Base-by-base conservation (phyloP, 2,113 vertebrate species). In the Herpetotheres cachinnans region DNA sequence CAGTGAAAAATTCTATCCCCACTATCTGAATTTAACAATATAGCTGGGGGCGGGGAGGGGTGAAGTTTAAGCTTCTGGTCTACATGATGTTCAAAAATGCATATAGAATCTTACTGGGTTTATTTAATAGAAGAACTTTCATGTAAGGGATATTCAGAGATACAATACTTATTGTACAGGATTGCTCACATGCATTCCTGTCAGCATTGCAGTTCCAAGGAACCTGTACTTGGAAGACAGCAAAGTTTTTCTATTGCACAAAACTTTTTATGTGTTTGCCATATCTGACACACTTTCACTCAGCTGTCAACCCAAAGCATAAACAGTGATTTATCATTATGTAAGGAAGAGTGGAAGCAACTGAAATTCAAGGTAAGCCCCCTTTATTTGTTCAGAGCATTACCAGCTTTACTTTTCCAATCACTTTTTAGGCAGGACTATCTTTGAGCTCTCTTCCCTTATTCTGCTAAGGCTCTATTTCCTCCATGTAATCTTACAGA, bases 381-480 rank as follows among this genome's bases (percentile, higher is more conserved):
- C 52, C 52, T 74, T 95, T 91, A 86, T 93, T 84, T 40, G 52
- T 95, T 97, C 70, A 67, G 70, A 87, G 58, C 52, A 89, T 89
- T 95, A 93, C 85, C 40, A 93, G 84, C 36, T 96, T 96, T 95
- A 91, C 26, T 95, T 94, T 96, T 88, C 67, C 63, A 88, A 49
- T 86, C 20, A 5, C 38, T 84, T 97, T 92, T 91, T 81, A 88
- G 85, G 86, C 49, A 92, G 74, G 55, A 84, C 46, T 77, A 29
- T 85, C 67, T 97, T 90, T 89, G 34, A 93, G 82, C 40, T 67
- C 76, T 92, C 74, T 55, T 97, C 49, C 82, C 96, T 94, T 94
- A 79, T 79, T 96, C 91, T 92, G 80, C 71, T 95, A 94, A 97
- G 89, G 76, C 80, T 97, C 93, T 82, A 93, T 97, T 98, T 98